Evolutionary conservation across 2,113 vertebrate genomes (phyloP), one percentile per base, ranked within the genome.

Genomic region (Casuarius casuarius): DNA sequence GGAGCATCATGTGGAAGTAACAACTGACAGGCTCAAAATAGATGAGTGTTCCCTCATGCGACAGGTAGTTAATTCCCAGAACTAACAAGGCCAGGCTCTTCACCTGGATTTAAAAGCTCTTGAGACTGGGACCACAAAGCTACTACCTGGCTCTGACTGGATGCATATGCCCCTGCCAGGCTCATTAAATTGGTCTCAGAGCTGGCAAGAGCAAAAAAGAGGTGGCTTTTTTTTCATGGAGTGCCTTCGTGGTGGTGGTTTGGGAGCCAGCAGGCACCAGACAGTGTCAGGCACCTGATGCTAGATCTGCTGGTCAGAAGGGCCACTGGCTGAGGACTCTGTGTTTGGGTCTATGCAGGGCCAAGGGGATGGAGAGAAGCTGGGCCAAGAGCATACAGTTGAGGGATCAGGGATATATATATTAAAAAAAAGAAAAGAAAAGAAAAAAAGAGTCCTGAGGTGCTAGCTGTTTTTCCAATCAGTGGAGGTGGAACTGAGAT

Each of bases 331-430:
- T 48, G 19, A 73, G 22, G 29, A 38, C 13, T 18, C 35, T 1
- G 0, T 44, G 38, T 17, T 19, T 4, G 8, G n/a, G 63, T 9
- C n/a, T 35, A 54, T 65, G 23, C 21, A 29, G 21, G 38, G 9
- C 28, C 31, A 20, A 72, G 15, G 40, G 51, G 35, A n/a, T 59
- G 38, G 17, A 73, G 33, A 40, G 22, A 52, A 76, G 33, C 17
- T 38, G 49, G 4, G 10, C 7, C 0, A 5, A 62, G 42, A 79
- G 29, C 33, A 44, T 11, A 12, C 0, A 0, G 1, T 9, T 15
- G 3, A 59, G 31, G 29, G 17, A 59, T 33, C 56, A 19, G 29
- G 56, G 56, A 59, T 59, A 11, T 59, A 19, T 49, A 16, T 71
- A 26, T 31, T 31, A 58, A 31, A 58, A 18, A 31, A 31, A 58